Conservation (phyloP, 37 sponge, comb jelly and placozoan species). For the Ephydatia muelleri region DNA sequence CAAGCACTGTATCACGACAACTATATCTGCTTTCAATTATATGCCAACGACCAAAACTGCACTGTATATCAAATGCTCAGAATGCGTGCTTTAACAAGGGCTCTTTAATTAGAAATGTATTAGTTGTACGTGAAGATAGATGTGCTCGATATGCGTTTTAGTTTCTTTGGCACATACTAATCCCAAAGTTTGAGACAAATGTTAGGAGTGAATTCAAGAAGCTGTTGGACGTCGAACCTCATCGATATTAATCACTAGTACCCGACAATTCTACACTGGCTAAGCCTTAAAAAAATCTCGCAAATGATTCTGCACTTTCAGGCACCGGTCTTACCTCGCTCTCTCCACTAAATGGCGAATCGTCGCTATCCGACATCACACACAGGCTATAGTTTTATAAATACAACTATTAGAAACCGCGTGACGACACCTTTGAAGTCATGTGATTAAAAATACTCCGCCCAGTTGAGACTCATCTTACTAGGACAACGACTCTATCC, state of each 20-base stretch:
- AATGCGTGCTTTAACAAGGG: not conserved
- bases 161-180: no score
- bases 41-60: no score
- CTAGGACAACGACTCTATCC: not conserved
- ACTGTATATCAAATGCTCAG: no score
- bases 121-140: no score
- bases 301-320: not conserved
- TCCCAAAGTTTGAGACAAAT: no score
- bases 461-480: not conserved
- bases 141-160: no score
- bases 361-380: conserved; percentile 7
- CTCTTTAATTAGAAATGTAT: not conserved
- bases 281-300: not conserved
- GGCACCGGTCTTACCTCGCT: not conserved
- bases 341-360: conserved; percentile 1
- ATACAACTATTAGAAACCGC: not conserved
- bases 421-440: not conserved
- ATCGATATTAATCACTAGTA: no score
- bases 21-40: no score
- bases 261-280: no score
- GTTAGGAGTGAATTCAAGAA: no score
- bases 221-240: no score
- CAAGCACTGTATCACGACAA: no score
- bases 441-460: not conserved
- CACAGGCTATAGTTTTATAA: not conserved